Evolutionary conservation across 2,888 invertebrate genomes (phyloP).

Genomic region (Euplexia lucipara): DNA sequence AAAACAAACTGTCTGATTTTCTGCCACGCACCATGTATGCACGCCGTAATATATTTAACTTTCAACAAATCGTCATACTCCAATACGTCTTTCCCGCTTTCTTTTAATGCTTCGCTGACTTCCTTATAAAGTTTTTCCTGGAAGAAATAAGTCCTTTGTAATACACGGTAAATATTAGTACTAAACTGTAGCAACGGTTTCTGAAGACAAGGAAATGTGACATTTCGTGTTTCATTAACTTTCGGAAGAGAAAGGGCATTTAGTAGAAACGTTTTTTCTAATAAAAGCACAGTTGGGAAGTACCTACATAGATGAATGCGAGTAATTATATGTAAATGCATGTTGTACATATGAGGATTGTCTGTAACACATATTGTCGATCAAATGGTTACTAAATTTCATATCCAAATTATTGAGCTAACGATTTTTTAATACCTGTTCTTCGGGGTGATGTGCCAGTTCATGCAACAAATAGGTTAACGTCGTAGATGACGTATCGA

Average conservation of each 20-base stretch:
- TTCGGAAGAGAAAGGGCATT: background rate
- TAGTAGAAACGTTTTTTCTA: background rate
- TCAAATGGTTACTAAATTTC: constrained; percentile 1
- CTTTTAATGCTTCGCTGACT: constrained; percentile 73
- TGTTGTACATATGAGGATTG: too few relatives aligned
- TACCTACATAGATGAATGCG: background rate
- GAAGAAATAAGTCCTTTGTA: constrained; percentile 40
- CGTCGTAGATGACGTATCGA: constrained; percentile 82
- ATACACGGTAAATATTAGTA: constrained; percentile 32
- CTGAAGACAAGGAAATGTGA: background rate
- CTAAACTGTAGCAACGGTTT: constrained; percentile 14
- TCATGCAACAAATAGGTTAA: constrained; percentile 78
- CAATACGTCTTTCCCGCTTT: constrained; percentile 74
- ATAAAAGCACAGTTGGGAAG: background rate
- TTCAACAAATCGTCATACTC: constrained; percentile 80
- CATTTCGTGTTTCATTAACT: background rate
- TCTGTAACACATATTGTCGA: constrained; percentile 1
- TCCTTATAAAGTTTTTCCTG: constrained; percentile 80
- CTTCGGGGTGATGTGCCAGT: constrained; percentile 78
- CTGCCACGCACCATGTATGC: constrained; percentile 74
- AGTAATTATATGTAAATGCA: constrained; percentile 18
- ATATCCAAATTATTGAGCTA: constrained; percentile 11
- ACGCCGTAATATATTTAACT: constrained; percentile 78
- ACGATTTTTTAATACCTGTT: constrained; percentile 72
- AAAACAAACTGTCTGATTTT: background rate